phyloP scores from a whole-genome alignment of 2,888 invertebrate species.

The Chrysotoxum bicinctum region DNA sequence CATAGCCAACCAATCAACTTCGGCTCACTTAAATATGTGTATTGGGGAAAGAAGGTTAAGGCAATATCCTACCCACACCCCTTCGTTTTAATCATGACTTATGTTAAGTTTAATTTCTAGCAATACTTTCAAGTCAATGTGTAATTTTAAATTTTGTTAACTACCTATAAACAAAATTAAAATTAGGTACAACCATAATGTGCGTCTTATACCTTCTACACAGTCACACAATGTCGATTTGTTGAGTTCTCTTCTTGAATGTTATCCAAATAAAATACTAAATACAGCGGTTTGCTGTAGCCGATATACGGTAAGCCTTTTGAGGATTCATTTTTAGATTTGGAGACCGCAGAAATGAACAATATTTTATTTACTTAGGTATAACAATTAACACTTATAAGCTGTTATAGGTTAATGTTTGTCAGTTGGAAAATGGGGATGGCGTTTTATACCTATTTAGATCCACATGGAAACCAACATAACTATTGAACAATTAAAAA shows the following conservation, averaged over 20 bases:
- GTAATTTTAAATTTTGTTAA: background rate
- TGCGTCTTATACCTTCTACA: too few species aligned
- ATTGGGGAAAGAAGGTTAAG: constrained; percentile 27
- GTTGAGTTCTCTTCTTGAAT: constrained; percentile 31
- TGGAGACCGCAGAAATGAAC: too few species aligned
- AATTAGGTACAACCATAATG: background rate
- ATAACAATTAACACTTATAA: too few species aligned
- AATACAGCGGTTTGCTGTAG: too few species aligned
- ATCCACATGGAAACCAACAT: too few species aligned
- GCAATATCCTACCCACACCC: constrained; percentile 33
- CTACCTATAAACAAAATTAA: background rate
- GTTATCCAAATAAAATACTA: constrained; percentile 54
- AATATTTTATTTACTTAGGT: too few species aligned
- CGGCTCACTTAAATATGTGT: constrained; percentile 48
- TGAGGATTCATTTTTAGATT: background rate
- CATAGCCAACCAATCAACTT: constrained; percentile 58
- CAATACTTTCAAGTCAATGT: background rate
- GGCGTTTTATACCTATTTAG: background rate
- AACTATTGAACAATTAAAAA: background rate
- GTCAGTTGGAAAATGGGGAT: background rate
- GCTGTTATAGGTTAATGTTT: background rate
- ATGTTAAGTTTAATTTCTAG: background rate
- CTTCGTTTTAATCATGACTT: background rate
- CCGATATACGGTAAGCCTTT: background rate
- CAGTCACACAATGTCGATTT: background rate